Conservation (phyloP, 2,888 invertebrate genomes). For the Scaptomyza reducta region DNA sequence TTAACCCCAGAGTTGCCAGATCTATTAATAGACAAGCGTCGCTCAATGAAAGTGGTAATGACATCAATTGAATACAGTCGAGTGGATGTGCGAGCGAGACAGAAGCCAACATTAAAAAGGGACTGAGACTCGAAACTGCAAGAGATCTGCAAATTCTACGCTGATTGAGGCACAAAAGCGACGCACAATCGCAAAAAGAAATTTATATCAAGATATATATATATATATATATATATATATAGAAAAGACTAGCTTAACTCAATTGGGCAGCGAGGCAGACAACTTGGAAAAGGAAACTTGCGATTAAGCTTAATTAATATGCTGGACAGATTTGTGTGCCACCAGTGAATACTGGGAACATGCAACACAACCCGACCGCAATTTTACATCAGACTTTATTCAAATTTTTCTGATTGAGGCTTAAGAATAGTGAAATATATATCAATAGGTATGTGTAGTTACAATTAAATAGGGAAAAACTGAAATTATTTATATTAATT, state of each 20-base stretch:
- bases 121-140: conserved; percentile 43
- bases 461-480: conserved; percentile 1
- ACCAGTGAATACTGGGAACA: conserved; percentile 25
- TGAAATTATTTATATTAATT: no score
- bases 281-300: conserved; percentile 66
- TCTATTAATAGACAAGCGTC: conserved; percentile 61
- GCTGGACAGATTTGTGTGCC: conserved; percentile 55
- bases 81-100: neutral
- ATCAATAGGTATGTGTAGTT: neutral
- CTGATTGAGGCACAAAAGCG: conserved; percentile 48
- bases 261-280: conserved; percentile 61
- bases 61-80: conserved; percentile 67
- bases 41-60: conserved; percentile 76
- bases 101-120: conserved; percentile 35
- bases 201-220: no score
- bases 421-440: conserved; percentile 23
- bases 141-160: conserved; percentile 28
- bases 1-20: conserved; percentile 57
- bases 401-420: conserved; percentile 13
- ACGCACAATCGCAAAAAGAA: conserved; percentile 37
- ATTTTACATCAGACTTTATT: neutral
- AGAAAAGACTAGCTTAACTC: conserved; percentile 33
- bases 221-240: neutral
- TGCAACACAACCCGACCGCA: neutral
- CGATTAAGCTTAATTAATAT: conserved; percentile 77